Percentiles rank a stretch among this genome's conserved stretches.
phyloP scores from a whole-genome alignment of 2,113 vertebrate species.

The Nestor notabilis region DNA sequence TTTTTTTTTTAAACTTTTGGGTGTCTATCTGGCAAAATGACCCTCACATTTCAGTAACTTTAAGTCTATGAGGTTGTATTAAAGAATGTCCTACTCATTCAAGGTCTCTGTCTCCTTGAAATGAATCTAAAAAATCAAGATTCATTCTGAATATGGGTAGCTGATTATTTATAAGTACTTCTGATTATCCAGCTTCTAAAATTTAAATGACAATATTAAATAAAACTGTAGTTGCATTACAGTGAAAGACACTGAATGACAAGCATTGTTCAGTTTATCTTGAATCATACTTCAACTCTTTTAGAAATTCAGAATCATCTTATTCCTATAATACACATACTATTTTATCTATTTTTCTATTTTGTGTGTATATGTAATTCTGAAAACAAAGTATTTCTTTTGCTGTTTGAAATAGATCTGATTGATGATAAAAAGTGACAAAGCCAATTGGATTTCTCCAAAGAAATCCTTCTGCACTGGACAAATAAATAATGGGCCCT shows the following conservation, averaged over 20 bases:
- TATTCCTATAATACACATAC: neutral
- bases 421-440: neutral
- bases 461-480: neutral
- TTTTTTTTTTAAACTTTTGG: neutral
- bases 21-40: neutral
- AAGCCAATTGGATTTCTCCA: neutral
- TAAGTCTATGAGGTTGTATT: neutral
- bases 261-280: neutral
- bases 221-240: neutral
- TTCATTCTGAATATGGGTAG: neutral
- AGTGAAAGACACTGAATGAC: neutral
- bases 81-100: neutral
- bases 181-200: neutral
- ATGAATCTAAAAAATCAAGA: neutral
- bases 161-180: neutral
- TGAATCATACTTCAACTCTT: neutral
- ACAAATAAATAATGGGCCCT: slow-evolving; percentile 17
- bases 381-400: neutral
- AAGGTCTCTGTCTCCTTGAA: neutral
- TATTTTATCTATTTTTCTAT: neutral
- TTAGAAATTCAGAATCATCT: neutral
- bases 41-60: neutral
- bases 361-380: neutral
- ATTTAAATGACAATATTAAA: neutral
- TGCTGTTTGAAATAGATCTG: neutral